phyloP scores from a whole-genome alignment of 2,113 vertebrate genomes.

The Poicephalus meyeri region DNA sequence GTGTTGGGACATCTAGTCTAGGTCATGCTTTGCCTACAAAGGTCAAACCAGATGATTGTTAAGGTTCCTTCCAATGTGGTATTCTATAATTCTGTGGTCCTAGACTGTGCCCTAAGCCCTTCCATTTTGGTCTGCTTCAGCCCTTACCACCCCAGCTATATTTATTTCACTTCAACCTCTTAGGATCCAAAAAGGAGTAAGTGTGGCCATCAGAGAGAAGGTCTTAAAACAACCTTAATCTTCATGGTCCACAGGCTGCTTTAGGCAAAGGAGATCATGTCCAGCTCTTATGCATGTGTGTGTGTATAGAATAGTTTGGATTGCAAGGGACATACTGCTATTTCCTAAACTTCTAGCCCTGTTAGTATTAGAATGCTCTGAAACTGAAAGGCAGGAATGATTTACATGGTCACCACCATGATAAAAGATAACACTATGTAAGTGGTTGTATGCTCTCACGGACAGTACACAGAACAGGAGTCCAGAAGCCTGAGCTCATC shows the following conservation, averaged over 20 bases:
- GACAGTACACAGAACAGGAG: neutral
- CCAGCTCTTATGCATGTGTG: neutral
- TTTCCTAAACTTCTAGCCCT: neutral
- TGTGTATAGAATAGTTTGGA: neutral
- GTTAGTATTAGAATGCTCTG: neutral
- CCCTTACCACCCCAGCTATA: neutral
- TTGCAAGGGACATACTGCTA: neutral
- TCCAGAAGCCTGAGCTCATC: constrained; percentile 27
- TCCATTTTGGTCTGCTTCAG: neutral
- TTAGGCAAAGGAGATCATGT: neutral
- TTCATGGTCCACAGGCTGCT: neutral
- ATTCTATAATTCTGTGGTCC: neutral
- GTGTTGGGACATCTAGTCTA: neutral
- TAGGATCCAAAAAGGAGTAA: neutral
- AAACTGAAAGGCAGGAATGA: neutral
- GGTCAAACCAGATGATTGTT: neutral
- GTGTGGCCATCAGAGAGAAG: neutral
- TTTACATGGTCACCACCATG: neutral
- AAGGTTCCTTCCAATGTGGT: neutral
- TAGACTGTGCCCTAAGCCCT: neutral
- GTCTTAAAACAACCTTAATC: neutral
- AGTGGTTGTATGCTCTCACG: neutral
- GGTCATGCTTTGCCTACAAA: neutral
- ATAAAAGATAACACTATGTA: neutral
- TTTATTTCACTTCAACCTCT: neutral